These are phyloP conservation scores for Sebastes ruberrimus DNA, from an alignment of 2,797 vertebrate species.

Conservation along the genomic window DNA sequence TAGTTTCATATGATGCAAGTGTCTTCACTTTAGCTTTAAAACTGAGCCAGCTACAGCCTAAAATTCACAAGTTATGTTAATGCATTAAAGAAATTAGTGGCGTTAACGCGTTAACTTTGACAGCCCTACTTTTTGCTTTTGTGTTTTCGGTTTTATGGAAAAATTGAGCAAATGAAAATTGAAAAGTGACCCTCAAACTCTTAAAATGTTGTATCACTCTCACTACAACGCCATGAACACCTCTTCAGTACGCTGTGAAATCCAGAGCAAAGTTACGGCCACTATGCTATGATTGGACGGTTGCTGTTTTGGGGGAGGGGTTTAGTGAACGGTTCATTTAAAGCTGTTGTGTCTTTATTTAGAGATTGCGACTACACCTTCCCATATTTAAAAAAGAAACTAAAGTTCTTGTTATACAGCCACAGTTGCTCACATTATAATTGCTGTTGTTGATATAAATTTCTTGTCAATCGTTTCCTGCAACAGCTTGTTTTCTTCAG, in stretches of 20 bases:
- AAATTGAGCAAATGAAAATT: too few relatives aligned
- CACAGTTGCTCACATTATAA: slow-evolving; percentile 50
- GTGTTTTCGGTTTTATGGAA: too few relatives aligned
- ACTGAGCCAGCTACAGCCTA: too few relatives aligned
- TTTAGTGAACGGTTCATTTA: slow-evolving; percentile 27
- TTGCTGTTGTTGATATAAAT: slow-evolving; percentile 45
- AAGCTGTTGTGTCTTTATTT: slow-evolving; percentile 48
- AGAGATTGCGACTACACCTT: background rate
- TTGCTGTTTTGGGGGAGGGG: slow-evolving; percentile 25
- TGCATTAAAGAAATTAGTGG: too few relatives aligned
- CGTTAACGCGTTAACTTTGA: too few relatives aligned
- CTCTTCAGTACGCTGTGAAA: background rate
- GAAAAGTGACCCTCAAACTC: too few relatives aligned
- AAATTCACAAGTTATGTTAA: too few relatives aligned
- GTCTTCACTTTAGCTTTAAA: too few relatives aligned
- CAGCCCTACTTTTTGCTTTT: too few relatives aligned
- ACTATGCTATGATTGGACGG: background rate
- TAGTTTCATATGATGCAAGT: too few relatives aligned
- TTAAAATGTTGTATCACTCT: too few relatives aligned
- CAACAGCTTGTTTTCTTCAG: slow-evolving; percentile 21
- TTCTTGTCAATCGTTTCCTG: slow-evolving; percentile 44
- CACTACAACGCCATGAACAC: background rate
- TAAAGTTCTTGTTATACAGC: slow-evolving; percentile 32
- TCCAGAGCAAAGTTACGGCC: background rate
- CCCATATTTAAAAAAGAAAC: background rate